Conservation (phyloP, 2,888 invertebrate genomes). For the Desoria tigrina region DNA sequence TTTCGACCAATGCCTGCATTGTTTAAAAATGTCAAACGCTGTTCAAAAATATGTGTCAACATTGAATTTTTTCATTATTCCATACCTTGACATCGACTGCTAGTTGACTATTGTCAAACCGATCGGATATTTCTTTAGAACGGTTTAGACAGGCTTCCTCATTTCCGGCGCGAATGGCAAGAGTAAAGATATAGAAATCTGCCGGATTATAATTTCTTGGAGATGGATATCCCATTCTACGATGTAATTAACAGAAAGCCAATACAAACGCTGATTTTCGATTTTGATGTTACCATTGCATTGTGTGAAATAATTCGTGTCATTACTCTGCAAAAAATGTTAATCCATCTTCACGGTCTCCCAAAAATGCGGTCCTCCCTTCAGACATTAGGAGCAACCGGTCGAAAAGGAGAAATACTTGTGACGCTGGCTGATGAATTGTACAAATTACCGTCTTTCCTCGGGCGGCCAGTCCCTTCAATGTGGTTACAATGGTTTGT, state of each 20-base stretch:
- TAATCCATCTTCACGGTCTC: conserved; percentile 23
- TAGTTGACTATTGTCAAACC: conserved; percentile 55
- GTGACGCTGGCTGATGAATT: conserved; percentile 88
- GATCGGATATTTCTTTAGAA: conserved; percentile 54
- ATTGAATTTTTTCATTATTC: not conserved
- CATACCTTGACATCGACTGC: conserved; percentile 15
- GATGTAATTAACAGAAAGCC: not conserved
- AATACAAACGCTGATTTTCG: too few relatives aligned
- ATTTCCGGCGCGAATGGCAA: conserved; percentile 80
- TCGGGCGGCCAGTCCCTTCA: conserved; percentile 64
- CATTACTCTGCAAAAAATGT: conserved; percentile 32
- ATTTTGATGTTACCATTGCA: too few relatives aligned
- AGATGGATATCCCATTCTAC: conserved; percentile 58
- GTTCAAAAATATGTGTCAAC: too few relatives aligned
- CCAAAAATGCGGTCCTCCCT: conserved; percentile 74
- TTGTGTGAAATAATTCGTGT: too few relatives aligned
- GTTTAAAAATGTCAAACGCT: too few relatives aligned
- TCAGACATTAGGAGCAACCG: conserved; percentile 85
- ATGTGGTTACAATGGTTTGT: conserved; percentile 67
- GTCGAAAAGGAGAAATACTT: conserved; percentile 86
- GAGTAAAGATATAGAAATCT: conserved; percentile 85
- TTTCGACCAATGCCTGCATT: too few relatives aligned
- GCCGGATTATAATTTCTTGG: conserved; percentile 91
- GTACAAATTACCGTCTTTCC: conserved; percentile 91
- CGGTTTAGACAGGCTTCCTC: conserved; percentile 77